Percentiles rank a stretch among this genome's conserved stretches.
Conservation (phyloP, 64 coral and sea anemone species). For the Stichodactyla helianthus region DNA sequence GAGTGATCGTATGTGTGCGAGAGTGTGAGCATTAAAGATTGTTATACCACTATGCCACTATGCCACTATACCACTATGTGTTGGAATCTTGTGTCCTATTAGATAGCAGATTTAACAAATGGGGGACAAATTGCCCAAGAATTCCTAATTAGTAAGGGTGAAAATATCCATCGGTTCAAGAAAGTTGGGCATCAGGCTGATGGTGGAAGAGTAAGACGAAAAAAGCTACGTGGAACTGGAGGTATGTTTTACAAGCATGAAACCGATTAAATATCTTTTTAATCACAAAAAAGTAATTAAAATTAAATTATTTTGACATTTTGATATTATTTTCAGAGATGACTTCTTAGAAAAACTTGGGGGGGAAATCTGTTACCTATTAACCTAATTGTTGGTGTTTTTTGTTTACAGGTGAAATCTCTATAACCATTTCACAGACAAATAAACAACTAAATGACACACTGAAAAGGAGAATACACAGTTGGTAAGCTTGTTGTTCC, state of each 20-base stretch:
- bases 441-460: constrained; percentile 3
- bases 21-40: too few species aligned
- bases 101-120: too few species aligned
- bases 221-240: constrained; percentile 15
- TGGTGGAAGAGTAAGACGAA: not conserved
- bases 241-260: not conserved
- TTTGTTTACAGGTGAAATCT: not conserved
- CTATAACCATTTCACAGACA: not conserved
- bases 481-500: constrained; percentile 4
- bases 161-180: constrained; percentile 8
- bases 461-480: not conserved
- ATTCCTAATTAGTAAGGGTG: not conserved
- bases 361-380: too few species aligned
- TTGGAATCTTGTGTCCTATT: too few species aligned
- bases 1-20: too few species aligned
- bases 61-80: too few species aligned
- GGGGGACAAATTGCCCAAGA: constrained; percentile 2
- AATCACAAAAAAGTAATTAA: not conserved
- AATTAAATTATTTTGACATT: not conserved
- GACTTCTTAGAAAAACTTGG: too few species aligned
- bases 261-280: too few species aligned
- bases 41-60: too few species aligned
- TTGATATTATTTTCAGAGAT: not conserved
- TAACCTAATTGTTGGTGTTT: not conserved
- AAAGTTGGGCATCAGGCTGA: not conserved